Base-by-base conservation (phyloP, 2,113 vertebrate genomes). In the Oenanthe melanoleuca region DNA sequence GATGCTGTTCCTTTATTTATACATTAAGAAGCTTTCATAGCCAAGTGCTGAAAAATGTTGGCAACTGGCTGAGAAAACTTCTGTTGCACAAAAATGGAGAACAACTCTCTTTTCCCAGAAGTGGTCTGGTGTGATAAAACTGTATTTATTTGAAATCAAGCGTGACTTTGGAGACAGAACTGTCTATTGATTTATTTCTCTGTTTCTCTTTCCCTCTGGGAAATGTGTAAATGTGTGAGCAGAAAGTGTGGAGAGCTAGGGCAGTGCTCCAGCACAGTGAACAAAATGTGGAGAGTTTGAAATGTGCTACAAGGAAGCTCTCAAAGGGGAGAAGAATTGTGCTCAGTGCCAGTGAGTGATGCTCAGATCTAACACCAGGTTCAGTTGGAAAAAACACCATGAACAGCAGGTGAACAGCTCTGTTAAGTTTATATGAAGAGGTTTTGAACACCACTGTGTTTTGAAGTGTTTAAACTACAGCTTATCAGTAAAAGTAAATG, bases 141-240 rank as follows among this genome's bases (percentile, higher is more conserved):
- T 52, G 20, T 60, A 90, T 92, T 94, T 80, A 64, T 64, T 40
- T 92, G 82, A 80, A 92, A 80, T 86, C 94, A 94, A 86, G 83
- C 49, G 0, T 93, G 94, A 88, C 82, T 90, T 92, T 1, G 8
- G 52, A 90, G 85, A 71, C 74, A 85, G 72, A 93, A 63, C 26
- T 74, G 25, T 44, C 82, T 70, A 88, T 90, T 90, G 95, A 95
- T 94, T 95, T 71, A 74, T 71, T 90, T 92, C 75, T 66, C 79
- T 89, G 87, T 26, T 86, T 85, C 63, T 73, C 7, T 47, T 86
- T 73, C 67, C 60, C 42, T 78, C 67, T 49, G 91, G 82, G 38
- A 92, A 90, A 86, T 9, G 20, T 4, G 21, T 4, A 61, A 70
- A 31, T 33, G 2, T 69, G 59, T 38, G 86, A 63, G 72, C 59